Conservation (phyloP, 2,797 vertebrate genomes). For the Artibeus jamaicensis region DNA sequence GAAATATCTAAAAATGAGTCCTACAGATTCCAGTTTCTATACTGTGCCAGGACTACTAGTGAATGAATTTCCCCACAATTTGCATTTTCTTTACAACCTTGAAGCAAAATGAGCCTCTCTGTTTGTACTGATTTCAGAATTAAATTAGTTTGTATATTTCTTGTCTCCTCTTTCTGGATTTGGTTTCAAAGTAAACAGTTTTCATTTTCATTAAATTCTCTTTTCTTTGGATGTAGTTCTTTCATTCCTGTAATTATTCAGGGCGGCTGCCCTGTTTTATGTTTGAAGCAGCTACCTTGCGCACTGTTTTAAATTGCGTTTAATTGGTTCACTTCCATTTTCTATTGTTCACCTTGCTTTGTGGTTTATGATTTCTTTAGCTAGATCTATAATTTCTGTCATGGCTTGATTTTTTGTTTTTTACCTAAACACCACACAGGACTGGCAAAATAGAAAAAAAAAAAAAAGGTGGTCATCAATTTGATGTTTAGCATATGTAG, state of each 20-base stretch:
- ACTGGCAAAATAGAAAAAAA: not conserved
- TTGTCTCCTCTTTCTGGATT: conserved; percentile 57
- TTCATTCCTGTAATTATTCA: conserved; percentile 53
- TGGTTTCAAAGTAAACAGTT: conserved; percentile 67
- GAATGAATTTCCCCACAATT: conserved; percentile 32
- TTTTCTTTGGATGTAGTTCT: conserved; percentile 49
- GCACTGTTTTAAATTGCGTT: conserved; percentile 37
- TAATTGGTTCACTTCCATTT: conserved; percentile 39
- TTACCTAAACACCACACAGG: not conserved
- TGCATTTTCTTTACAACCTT: conserved; percentile 44
- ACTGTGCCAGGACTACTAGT: not conserved
- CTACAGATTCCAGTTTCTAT: conserved; percentile 42
- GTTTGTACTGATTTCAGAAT: conserved; percentile 64
- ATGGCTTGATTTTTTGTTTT: not conserved
- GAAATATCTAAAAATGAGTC: not conserved
- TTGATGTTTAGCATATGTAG: conserved; percentile 8
- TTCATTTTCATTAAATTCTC: conserved; percentile 70
- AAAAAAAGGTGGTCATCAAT: not conserved
- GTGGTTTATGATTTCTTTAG: not conserved
- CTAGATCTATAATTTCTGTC: not conserved
- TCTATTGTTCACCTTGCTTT: not conserved
- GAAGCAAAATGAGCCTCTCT: conserved; percentile 59
- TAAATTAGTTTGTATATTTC: conserved; percentile 70
- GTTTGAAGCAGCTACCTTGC: conserved; percentile 21
- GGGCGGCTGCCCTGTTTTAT: not conserved